Percentiles rank a stretch among this genome's conserved stretches.
phyloP scores from a whole-genome alignment of 1,140 invertebrate genomes.

The Hylyphantes graminicola region DNA sequence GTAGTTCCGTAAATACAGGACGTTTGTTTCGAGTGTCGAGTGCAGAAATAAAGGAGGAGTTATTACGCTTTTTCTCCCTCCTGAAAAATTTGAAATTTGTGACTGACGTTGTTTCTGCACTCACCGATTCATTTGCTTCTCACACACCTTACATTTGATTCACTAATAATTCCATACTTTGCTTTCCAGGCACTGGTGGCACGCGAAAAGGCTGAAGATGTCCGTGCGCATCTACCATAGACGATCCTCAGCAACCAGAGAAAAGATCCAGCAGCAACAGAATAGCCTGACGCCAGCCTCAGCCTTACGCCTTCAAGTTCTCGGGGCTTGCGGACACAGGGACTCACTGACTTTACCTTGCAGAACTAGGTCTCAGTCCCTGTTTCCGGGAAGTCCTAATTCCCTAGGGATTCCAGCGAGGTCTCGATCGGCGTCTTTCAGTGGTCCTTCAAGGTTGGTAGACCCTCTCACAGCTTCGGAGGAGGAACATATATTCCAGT shows the following conservation, averaged over 20 bases:
- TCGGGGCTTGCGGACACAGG: conserved; percentile 34
- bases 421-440: conserved; percentile 29
- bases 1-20: too few species aligned
- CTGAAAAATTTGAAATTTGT: too few species aligned
- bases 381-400: conserved; percentile 43
- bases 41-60: too few species aligned
- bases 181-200: conserved; percentile 15
- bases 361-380: conserved; percentile 45
- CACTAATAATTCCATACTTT: not conserved
- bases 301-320: conserved; percentile 9
- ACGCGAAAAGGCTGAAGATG: conserved; percentile 21
- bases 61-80: too few species aligned
- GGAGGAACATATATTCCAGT: conserved; percentile 48
- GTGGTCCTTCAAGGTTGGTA: not conserved
- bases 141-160: not conserved
- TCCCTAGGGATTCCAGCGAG: conserved; percentile 16
- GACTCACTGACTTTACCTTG: conserved; percentile 13
- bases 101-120: too few species aligned
- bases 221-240: conserved; percentile 44
- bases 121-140: too few species aligned
- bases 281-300: conserved; percentile 19
- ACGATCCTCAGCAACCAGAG: conserved; percentile 33
- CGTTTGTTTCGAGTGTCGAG: too few species aligned
- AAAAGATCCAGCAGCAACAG: conserved; percentile 19
- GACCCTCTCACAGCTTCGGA: conserved; percentile 8